phyloP scores from a whole-genome alignment of 2,797 vertebrate species.

The Leontocebus nigricollis region DNA sequence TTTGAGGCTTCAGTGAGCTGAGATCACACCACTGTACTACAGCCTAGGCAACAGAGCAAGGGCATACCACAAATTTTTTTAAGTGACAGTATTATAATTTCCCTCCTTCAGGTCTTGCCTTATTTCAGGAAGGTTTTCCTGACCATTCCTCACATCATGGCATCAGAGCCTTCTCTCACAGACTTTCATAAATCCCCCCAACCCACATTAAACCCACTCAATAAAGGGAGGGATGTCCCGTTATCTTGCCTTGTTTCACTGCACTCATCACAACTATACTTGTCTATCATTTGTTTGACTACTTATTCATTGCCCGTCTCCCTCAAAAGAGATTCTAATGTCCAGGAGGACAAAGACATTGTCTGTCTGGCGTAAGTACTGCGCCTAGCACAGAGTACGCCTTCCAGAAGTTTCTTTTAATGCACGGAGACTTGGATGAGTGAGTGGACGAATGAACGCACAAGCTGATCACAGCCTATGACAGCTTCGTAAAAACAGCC shows the following conservation, averaged over 20 bases:
- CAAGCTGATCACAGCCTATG: not conserved
- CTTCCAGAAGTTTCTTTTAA: not conserved
- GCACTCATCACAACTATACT: not conserved
- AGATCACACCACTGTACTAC: not conserved
- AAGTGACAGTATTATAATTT: not conserved
- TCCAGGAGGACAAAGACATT: not conserved
- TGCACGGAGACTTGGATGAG: not conserved
- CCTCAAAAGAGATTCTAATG: not conserved
- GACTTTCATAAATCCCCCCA: not conserved
- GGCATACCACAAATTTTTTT: not conserved
- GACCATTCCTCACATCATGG: accelerated
- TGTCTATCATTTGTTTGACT: not conserved
- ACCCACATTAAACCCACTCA: too few species aligned
- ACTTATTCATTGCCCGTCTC: not conserved
- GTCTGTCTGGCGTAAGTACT: not conserved
- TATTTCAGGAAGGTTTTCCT: not conserved
- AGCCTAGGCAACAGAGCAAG: not conserved
- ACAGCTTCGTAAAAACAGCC: not conserved
- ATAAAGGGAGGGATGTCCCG: not conserved
- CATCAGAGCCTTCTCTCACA: accelerated
- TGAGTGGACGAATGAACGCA: not conserved
- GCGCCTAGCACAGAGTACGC: not conserved
- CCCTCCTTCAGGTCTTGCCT: not conserved
- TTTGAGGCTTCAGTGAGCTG: not conserved
- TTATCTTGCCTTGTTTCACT: not conserved